Percentiles rank a stretch among this genome's conserved stretches.
Conservation (phyloP, 2,113 vertebrate genomes). For the Rhipidura dahli region DNA sequence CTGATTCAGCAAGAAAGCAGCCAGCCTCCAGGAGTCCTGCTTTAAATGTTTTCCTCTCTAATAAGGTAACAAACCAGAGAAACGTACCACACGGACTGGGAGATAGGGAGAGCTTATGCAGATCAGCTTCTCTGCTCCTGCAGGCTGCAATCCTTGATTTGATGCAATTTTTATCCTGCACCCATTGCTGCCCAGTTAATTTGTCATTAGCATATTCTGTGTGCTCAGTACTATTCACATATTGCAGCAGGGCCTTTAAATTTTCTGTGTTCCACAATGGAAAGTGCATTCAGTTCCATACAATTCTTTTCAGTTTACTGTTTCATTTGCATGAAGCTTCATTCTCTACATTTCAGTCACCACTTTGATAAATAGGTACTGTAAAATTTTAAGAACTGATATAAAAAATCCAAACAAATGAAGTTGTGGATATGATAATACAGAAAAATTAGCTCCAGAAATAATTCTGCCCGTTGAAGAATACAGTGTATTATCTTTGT, state of each 20-base stretch:
- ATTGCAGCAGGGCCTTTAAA: background rate
- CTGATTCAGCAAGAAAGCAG: conserved; percentile 47
- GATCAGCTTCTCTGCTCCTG: background rate
- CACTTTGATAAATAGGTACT: background rate
- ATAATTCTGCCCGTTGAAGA: background rate
- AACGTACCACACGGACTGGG: background rate
- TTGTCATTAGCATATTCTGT: background rate
- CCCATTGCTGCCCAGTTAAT: background rate
- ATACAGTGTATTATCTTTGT: background rate
- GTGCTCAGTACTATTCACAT: background rate
- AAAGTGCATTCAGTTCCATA: background rate
- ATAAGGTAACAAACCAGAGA: background rate
- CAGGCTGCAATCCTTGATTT: background rate
- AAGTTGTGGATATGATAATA: background rate
- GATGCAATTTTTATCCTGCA: background rate
- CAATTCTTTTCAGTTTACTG: background rate
- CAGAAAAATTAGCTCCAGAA: background rate
- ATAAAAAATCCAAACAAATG: background rate
- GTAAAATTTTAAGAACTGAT: conserved; percentile 24
- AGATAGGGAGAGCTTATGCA: background rate
- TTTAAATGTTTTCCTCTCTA: conserved; percentile 43
- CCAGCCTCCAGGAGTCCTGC: background rate
- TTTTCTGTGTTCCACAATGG: background rate
- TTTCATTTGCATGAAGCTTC: background rate
- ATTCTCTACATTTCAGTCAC: background rate